Evolutionary conservation across 2,113 vertebrate species (phyloP), one percentile per base, ranked within the genome.

Genomic region (Tichodroma muraria): DNA sequence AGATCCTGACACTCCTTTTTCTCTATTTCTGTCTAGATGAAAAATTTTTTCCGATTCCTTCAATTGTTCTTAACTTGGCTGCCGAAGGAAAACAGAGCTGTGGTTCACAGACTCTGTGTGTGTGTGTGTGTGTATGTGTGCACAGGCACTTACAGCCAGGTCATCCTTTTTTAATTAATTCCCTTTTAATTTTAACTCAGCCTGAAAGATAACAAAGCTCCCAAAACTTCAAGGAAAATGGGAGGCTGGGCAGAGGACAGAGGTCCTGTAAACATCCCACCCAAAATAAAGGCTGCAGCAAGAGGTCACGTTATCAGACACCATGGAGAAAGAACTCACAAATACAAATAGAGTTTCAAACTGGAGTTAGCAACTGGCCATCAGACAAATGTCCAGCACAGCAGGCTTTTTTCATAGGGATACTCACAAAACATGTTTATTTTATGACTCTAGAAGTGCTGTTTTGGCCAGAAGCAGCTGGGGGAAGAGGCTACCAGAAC

Each of bases 1-100:
- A 49, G 66, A 65, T 65, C 87, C 91, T n/a, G 81, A 73, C 37
- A 11, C 49, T 82, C 85, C 45, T 94, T 89, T 53, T 80, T 85
- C 88, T 80, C 86, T 94, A 8, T 88, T 93, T 95, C 95, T 96
- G 78, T 66, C 91, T 64, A 38, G 56, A 91, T 73, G 56, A 82
- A 89, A 63, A 89, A 86, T 68, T 64, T 88, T 68, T 95, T 93
- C 91, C 90, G 28, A 96, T 95, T 95, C 89, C 95, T 93, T 91
- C 93, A 80, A 85, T 85, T 96, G 91, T 93, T 95, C 94, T 65
- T 30, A 15, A 66, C 82, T 88, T 14, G 10, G 82, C 93, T 77
- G 38, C 85, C 2, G 2, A 88, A 96, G 88, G 92, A 83, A n/a
- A 92, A 17, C 60, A 2, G 82, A 79, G 94, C 85, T 83, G 82